Base-by-base conservation (phyloP, 2,888 invertebrate species). In the Carpatolechia fugitivella region DNA sequence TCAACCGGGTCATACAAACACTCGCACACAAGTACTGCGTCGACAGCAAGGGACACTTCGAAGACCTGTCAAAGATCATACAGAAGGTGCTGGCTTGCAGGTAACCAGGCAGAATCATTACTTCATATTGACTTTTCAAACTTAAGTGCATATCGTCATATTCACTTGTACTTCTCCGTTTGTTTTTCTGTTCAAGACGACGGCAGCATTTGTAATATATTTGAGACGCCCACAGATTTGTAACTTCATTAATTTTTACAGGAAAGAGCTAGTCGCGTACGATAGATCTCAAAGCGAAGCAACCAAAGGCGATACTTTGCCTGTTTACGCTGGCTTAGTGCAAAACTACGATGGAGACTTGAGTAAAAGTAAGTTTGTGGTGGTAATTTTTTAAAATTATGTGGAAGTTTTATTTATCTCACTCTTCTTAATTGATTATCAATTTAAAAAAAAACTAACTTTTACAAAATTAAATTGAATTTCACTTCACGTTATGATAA, bases 1-100 rank as follows among this genome's bases (percentile, higher is more conserved):
- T 98, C 41, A 98, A 98, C 84, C 94, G 96, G 77, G 96, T 97
- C 51, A 98, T 99, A 68, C 98, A 99, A 78, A 93, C 97, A 63
- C 91, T 99, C 38, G 98, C 98, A 1, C 97, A 98, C 80, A 96
- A 97, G 76, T 99, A 99, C 84, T 98, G 98, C 79, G 95, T 94
- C 47, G 99, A 99, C 70, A 98, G 98, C 77, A 97, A 97, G 79
- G 94, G 95, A 4, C 96, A 97, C 6, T 99, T 98, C 80, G 99
- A 99, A 74, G 99, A 99, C 75, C 92, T 99, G 1, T 98, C 95
- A 73, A 95, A 95, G 83, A 95, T 95, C 61, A 95, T 95, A 64
- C 95, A 98, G 91, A 95, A 96, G 76, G 98, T 98, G 18, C 90
- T 98, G 61, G 98, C 98, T 0, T 98, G 97, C 75, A 94, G 92